Evolutionary conservation across 2,797 vertebrate species (phyloP), one percentile per base, ranked within the genome.

Genomic region (Sternarchorhynchus goeldii): DNA sequence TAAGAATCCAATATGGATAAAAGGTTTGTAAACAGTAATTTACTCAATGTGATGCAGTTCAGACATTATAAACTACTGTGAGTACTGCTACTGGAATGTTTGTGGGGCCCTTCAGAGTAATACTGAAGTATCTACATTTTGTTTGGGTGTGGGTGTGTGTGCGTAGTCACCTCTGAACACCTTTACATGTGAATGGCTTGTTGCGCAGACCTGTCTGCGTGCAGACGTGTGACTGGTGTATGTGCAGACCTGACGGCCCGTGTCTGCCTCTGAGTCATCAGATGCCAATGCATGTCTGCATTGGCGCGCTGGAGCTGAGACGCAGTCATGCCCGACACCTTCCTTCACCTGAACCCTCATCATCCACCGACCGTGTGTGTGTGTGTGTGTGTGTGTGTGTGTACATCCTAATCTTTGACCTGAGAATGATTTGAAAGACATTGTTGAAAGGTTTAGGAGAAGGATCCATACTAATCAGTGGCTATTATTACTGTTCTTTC

Each of bases 211-310:
- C 7, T 78, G 67, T 73, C 25, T 56, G 75, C 68, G 45, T 63
- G n/a, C 34, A 62, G 56, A 67, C 81, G 76, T 82, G 76, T 75
- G 77, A 57, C 25, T 68, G 45, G 41, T 79, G 58, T 77, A 73
- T 77, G 69, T 78, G 76, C 75, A 58, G 75, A 71, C 56, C 73
- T 36, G 55, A 62, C 70, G 76, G 53, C 50, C 65, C 56, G 14
- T 76, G 31, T 81, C 75, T 70, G 18, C 81, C 71, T 83, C 63
- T 80, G 80, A 82, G 77, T 85, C 80, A 85, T 85, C 78, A 76
- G 80, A n/a, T n/a, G n/a, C n/a, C n/a, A n/a, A n/a, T 76, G 65
- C 70, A 70, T 65, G 77, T 82, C 62, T 82, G 58, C 55, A 69
- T 25, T 20, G 41, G 10, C 8, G 3, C 6, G 14, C 8, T 1